Base-by-base conservation (phyloP, 1,140 invertebrate species). In the Hyposmocoma kahamanoa region DNA sequence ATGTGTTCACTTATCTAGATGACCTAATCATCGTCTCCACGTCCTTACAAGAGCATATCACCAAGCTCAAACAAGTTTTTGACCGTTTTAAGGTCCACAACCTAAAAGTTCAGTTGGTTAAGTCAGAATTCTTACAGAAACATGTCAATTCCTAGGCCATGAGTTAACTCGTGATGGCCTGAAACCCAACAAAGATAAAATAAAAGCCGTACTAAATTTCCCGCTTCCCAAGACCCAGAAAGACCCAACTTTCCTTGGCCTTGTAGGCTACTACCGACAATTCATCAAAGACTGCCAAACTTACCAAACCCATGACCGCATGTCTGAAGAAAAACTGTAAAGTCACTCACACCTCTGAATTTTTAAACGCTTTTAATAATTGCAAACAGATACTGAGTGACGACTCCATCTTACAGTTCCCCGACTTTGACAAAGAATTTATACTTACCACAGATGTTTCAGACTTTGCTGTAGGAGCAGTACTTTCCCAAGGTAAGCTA, bases 51-150 rank as follows among this genome's bases (percentile, higher is more conserved):
- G 32, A 36, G 18, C 84, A 87, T 46, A 48, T 79, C 0, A 22
- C 54, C 49, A 66, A 61, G 47, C 41, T 80, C 3, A 45, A 20
- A 45, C 34, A 61, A 30, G 60, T 87, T 4, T 80, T 87, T 39
- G 22, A 66, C 3, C 53, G 52, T 42, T 36, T 87, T 15, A 56
- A 60, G 28, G 17, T 67, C 45, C 41, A 62, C 45, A 76, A 78
- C 42, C 55, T 87, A 22, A 80, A 84, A 58, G 34, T 86, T 20
- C 65, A 87, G 53, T 71, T 70, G 0, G 58, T 63, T 9, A 87
- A 87, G 62, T 87, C 79, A 45, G 57, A 76, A 44, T 87, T 88
- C 62, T 50, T 80, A 11, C 60, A 58, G 56, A 56, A 66, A 22
- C 65, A 80, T 66, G 59, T 83, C 4, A 22, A 54, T 17, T 84